These are phyloP conservation scores for Drosophila meridiana DNA, from an alignment of 2,888 invertebrate genomes.

Conservation along the genomic window DNA sequence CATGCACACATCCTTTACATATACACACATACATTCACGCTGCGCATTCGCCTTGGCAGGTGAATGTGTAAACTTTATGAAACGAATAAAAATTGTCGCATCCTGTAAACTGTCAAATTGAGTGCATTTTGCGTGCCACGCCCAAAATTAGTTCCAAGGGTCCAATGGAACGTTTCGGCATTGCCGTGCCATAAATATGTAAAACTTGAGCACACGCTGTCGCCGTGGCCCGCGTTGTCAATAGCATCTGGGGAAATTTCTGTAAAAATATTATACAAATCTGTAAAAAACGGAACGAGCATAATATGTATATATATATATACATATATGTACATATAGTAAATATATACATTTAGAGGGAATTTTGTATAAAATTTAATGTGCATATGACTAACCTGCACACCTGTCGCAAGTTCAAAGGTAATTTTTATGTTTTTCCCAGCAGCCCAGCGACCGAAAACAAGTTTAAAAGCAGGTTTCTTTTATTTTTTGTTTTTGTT, in stretches of 20 bases:
- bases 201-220: slow-evolving; percentile 26
- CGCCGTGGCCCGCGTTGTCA: not conserved
- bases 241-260: slow-evolving; percentile 51
- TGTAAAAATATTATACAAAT: slow-evolving; percentile 25
- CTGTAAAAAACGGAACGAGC: slow-evolving; percentile 3
- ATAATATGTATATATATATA: not conserved
- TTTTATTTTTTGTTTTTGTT: slow-evolving; percentile 50
- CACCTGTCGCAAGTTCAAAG: slow-evolving; percentile 58
- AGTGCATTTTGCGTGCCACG: slow-evolving; percentile 45
- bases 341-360: not conserved
- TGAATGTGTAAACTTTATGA: slow-evolving; percentile 47
- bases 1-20: slow-evolving; percentile 1
- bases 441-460: slow-evolving; percentile 36
- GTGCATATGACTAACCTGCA: slow-evolving; percentile 20
- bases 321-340: not conserved
- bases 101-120: slow-evolving; percentile 53
- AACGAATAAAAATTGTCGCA: slow-evolving; percentile 63
- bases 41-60: slow-evolving; percentile 4
- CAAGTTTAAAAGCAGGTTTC: slow-evolving; percentile 66
- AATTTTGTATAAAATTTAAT: slow-evolving; percentile 1
- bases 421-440: slow-evolving; percentile 45
- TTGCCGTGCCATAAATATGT: slow-evolving; percentile 38
- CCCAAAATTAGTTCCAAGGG: slow-evolving; percentile 55
- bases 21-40: not conserved
- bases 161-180: slow-evolving; percentile 38